phyloP scores from a whole-genome alignment of 1,140 invertebrate genomes.

The Reticulitermes speratus region DNA sequence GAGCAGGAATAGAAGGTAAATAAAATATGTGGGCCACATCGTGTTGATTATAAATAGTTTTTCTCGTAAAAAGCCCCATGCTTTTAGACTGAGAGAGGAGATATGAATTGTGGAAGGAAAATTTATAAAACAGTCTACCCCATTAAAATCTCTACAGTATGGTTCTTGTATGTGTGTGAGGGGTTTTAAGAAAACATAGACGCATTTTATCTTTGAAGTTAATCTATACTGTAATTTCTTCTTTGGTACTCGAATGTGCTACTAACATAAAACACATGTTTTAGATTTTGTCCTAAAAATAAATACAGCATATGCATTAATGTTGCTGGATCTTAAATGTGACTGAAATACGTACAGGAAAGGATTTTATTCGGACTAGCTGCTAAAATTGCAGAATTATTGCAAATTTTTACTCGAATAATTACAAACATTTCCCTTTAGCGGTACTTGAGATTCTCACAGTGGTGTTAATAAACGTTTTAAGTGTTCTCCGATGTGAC shows the following conservation, averaged over 20 bases:
- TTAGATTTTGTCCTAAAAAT: neutral
- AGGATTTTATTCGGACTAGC: no score
- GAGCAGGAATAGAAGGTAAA: neutral
- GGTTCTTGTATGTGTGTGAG: neutral
- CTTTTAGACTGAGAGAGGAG: neutral
- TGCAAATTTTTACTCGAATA: no score
- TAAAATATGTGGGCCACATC: neutral
- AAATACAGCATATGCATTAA: neutral
- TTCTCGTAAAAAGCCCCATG: neutral
- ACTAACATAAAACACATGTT: neutral
- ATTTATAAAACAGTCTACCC: neutral
- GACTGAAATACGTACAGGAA: neutral
- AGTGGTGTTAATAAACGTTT: no score
- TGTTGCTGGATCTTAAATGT: neutral
- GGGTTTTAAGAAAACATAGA: neutral
- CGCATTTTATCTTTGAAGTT: neutral
- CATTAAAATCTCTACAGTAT: neutral
- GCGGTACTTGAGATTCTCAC: no score
- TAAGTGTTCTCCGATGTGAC: no score
- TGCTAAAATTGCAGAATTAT: no score
- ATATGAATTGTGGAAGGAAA: neutral
- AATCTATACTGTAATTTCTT: neutral
- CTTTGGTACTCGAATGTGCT: neutral
- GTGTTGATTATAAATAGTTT: neutral
- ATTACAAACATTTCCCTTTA: no score